A percentile compares a stretch with the other conserved stretches of the same genome.
phyloP scores from a whole-genome alignment of 2,888 invertebrate species.

The Caenorhabditis virilis region DNA sequence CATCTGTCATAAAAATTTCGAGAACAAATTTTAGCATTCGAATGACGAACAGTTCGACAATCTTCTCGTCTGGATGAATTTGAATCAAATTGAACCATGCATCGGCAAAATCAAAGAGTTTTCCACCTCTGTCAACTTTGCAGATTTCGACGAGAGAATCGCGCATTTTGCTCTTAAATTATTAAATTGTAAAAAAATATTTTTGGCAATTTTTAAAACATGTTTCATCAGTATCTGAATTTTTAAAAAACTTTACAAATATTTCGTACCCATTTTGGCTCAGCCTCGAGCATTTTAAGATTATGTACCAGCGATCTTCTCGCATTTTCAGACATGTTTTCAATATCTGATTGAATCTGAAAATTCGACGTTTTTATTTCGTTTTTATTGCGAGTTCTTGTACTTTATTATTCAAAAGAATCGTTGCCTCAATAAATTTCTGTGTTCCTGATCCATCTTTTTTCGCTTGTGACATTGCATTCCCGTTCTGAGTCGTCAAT shows the following conservation, averaged over 20 bases:
- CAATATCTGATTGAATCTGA: background rate
- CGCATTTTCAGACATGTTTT: constrained; percentile 2
- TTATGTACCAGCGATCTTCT: constrained; percentile 12
- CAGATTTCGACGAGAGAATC: constrained; percentile 13
- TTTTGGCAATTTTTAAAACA: background rate
- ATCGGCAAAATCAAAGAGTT: constrained; percentile 21
- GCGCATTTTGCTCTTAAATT: constrained; percentile 10
- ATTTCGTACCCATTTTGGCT: constrained; percentile 33
- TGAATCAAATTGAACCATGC: constrained; percentile 8
- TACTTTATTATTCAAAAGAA: constrained; percentile 4
- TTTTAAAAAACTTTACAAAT: too few relatives aligned
- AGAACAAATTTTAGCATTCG: constrained; percentile 15
- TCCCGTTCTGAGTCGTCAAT: constrained; percentile 26
- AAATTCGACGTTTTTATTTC: too few relatives aligned
- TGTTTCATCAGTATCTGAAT: too few relatives aligned
- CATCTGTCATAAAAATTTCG: constrained; percentile 9
- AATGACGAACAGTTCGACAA: background rate
- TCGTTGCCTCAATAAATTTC: constrained; percentile 23
- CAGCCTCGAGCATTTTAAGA: constrained; percentile 10
- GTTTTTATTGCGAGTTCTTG: too few relatives aligned
- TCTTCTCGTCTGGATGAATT: constrained; percentile 1
- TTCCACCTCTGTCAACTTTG: constrained; percentile 14
- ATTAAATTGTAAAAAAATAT: too few relatives aligned
- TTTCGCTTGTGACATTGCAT: constrained; percentile 11
- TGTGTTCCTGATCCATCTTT: constrained; percentile 17